Evolutionary conservation across 2,797 vertebrate species (phyloP).

Genomic region (Myripristis jacobus): DNA sequence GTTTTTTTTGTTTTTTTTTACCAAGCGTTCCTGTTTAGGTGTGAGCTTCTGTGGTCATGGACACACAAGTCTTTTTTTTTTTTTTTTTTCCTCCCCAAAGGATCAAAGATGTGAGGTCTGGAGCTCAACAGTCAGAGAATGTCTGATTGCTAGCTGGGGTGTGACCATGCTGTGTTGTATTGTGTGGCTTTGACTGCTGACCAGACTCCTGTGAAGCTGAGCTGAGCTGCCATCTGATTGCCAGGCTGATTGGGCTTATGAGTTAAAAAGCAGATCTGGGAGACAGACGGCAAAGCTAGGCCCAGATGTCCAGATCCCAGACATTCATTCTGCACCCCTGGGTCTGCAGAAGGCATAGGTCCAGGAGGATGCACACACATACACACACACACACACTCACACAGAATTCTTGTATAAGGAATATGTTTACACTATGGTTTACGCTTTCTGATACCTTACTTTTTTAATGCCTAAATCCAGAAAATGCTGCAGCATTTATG

Average conservation of each 20-base stretch:
- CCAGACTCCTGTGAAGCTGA: slow-evolving; percentile 54
- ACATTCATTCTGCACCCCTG: slow-evolving; percentile 58
- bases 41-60: neutral
- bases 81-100: slow-evolving; percentile 2
- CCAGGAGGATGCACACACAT: slow-evolving; percentile 26
- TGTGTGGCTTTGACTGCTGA: slow-evolving; percentile 62
- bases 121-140: slow-evolving; percentile 27
- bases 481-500: too few relatives aligned
- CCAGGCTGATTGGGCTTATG: slow-evolving; percentile 58
- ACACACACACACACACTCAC: slow-evolving; percentile 6
- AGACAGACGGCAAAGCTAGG: slow-evolving; percentile 62
- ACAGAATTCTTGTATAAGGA: neutral
- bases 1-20: slow-evolving; percentile 21
- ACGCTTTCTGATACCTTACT: too few relatives aligned
- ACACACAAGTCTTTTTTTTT: neutral
- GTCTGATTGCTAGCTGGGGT: slow-evolving; percentile 39
- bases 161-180: slow-evolving; percentile 49
- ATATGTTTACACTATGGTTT: too few relatives aligned
- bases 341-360: slow-evolving; percentile 52
- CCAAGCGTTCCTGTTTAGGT: slow-evolving; percentile 1
- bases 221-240: slow-evolving; percentile 65
- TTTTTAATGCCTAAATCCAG: too few relatives aligned
- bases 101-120: slow-evolving; percentile 34
- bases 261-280: slow-evolving; percentile 67
- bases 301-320: slow-evolving; percentile 72